Base-by-base conservation (phyloP, 2,113 vertebrate genomes). In the Chaetodon auriga region DNA sequence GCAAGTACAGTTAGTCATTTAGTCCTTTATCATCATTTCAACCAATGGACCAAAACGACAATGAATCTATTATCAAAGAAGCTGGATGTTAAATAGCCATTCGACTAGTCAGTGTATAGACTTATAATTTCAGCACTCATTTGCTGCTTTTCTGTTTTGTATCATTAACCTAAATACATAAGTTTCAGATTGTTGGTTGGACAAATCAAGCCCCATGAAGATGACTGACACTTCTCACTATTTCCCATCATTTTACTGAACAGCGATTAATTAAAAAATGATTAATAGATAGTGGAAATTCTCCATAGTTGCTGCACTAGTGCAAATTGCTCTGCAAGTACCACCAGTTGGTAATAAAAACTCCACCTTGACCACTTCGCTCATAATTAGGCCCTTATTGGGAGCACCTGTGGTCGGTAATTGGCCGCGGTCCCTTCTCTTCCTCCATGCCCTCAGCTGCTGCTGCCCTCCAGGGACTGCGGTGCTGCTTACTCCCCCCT, bases 401-500 rank as follows among this genome's bases (percentile, higher is more conserved):
- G 25, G 10, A 51, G 76, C 80, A 88, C 84, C 82, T 81, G 87
- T 38, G 46, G 30, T 30, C 30, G 30, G 30, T 30, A 30, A 30
- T 30, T 30, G 30, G 13, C 19, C 21, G 0, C 81, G 25, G n/a
- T 25, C 41, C 15, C 41, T 49, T 16, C 54, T 43, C n/a, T 2
- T 3, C 2, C 6, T 4, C 18, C 16, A 0, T 0, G 11, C n/a
- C 2, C 55, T n/a, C n/a, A 51, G 48, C 49, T 64, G 54, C 38
- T 23, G 63, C 69, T 16, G 4, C 25, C 46, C 55, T 25, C 15
- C 36, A 12, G 16, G 63, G 51, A 62, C 78, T 61, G 61, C 70
- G 49, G 58, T 15, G 18, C 70, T 45, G 25, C 51, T 69, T 3
- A 4, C 48, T 30, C 15, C 30, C 45, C 38, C 13, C 23, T 15